Evolutionary conservation across 2,888 invertebrate species (phyloP), one percentile per base, ranked within the genome.

Genomic region (Drosophila lacicola): DNA sequence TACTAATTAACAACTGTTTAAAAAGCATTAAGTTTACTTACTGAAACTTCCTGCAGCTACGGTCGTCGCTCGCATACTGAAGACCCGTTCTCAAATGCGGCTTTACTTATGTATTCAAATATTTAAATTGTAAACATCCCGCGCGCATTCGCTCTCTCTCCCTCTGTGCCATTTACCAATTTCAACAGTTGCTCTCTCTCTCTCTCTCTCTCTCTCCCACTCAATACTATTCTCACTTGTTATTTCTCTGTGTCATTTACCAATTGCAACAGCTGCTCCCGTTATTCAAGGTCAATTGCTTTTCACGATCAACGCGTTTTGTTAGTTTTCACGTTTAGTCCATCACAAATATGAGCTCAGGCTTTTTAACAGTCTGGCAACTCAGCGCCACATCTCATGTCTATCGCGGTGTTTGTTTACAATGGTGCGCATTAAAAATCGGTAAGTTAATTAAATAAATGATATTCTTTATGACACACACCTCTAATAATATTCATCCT

Each of bases 381-480:
- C 74, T 1, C 65, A 14, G 3, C 0, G 10, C 3, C 4, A 9
- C 14, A 41, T 45, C 58, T 56, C 21, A 25, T 50, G 11, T 45
- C 33, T 42, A 11, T n/a, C 29, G 17, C 4, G 14, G 2, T 6
- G 17, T 69, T 80, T 67, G 71, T 75, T 81, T 69, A 68, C 87
- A 78, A 95, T 95, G 95, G 95, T 95, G 49, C 94, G 95, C 17
- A 94, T 94, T 62, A 95, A 95, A 90, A 95, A 95, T 90, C 94
- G 95, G 95, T 95, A 90, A 80, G 60, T 55, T 42, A 55, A 63
- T 51, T 33, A 44, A 50, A 55, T 42, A 36, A 21, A 25, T 39
- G 4, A 2, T 17, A 11, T 49, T 25, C 45, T 33, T 47, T 45
- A 64, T 44, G 44, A 53, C 33, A 50, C 1, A 14, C 3, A 42